Conservation (phyloP, 92 coral and sea anemone genomes). For the Epizoanthus stellaris region DNA sequence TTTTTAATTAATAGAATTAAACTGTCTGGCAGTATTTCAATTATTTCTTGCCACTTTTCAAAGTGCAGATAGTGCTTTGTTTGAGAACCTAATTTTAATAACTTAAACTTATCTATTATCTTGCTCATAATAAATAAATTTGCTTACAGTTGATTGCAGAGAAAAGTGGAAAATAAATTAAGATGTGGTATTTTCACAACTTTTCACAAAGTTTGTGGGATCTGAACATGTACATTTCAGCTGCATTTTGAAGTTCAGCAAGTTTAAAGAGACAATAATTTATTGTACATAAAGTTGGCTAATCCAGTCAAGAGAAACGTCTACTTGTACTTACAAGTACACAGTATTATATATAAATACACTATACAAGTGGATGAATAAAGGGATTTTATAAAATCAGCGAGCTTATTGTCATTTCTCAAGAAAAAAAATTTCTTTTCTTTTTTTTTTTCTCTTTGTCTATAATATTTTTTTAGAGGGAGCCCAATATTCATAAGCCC, state of each 20-base stretch:
- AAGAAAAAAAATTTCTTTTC: too few relatives aligned
- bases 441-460: too few relatives aligned
- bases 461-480: too few relatives aligned
- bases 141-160: background rate
- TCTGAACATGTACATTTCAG: background rate
- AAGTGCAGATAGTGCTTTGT: too few relatives aligned
- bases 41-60: too few relatives aligned
- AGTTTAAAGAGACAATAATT: background rate
- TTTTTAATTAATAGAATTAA: too few relatives aligned
- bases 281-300: conserved; percentile 24
- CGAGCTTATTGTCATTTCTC: too few relatives aligned
- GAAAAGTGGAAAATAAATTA: background rate
- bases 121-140: too few relatives aligned
- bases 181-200: background rate
- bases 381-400: background rate
- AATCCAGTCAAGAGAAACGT: background rate
- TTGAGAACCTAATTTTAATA: too few relatives aligned
- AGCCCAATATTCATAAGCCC: too few relatives aligned
- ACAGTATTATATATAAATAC: conserved; percentile 20
- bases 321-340: background rate
- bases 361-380: conserved; percentile 3
- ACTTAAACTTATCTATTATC: too few relatives aligned
- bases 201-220: background rate
- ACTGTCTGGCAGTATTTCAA: too few relatives aligned
- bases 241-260: background rate